phyloP scores from a whole-genome alignment of 1,140 invertebrate genomes.

The Kradibia gibbosae region DNA sequence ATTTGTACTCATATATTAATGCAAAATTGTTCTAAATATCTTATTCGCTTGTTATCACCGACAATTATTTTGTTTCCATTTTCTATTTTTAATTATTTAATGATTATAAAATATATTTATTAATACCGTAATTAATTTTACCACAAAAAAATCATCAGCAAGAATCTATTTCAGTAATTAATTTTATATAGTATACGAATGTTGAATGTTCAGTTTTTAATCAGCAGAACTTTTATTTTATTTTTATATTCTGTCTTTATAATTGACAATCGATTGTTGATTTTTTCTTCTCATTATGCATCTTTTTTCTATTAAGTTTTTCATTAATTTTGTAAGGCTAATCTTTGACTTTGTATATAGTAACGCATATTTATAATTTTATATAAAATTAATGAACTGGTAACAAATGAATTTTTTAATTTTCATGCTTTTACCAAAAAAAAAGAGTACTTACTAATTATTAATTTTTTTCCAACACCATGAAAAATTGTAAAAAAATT shows the following conservation, averaged over 20 bases:
- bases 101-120: not conserved
- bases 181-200: not conserved
- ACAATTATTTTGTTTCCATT: not conserved
- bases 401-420: no score
- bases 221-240: not conserved
- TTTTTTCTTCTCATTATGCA: not conserved
- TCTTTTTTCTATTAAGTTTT: not conserved
- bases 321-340: not conserved
- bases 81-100: not conserved
- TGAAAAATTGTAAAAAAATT: no score
- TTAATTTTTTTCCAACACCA: no score
- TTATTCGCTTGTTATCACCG: not conserved
- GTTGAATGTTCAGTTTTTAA: not conserved
- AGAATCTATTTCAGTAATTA: conserved; percentile 6
- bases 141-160: not conserved
- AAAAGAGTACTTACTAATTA: no score
- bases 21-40: conserved; percentile 22
- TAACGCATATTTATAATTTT: no score
- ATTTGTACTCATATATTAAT: conserved; percentile 7
- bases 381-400: no score
- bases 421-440: no score
- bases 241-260: not conserved
- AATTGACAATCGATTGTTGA: not conserved
- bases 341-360: no score
- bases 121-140: conserved; percentile 8